A percentile compares a stretch with the other conserved stretches of the same genome.
phyloP scores from a whole-genome alignment of 2,113 vertebrate species.

The Brachypodius melanocephalos region DNA sequence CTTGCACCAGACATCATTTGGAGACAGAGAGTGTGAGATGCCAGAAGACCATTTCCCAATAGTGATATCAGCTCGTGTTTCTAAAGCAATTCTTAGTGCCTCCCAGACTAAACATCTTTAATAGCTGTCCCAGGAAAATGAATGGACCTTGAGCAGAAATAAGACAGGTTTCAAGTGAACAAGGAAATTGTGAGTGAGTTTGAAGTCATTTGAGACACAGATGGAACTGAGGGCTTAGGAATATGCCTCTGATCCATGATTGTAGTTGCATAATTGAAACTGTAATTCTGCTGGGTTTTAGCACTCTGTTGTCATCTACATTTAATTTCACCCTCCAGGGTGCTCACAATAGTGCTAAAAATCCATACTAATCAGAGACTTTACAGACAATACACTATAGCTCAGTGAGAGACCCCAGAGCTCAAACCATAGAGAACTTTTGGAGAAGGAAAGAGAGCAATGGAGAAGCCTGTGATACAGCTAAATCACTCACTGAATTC shows the following conservation, averaged over 20 bases:
- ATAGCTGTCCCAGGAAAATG: slow-evolving; percentile 41
- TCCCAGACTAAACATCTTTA: background rate
- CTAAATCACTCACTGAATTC: background rate
- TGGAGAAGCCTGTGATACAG: background rate
- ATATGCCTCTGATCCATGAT: slow-evolving; percentile 28
- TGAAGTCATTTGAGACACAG: slow-evolving; percentile 45
- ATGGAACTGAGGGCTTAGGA: slow-evolving; percentile 10
- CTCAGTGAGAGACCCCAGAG: background rate
- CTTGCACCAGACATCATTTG: slow-evolving; percentile 18
- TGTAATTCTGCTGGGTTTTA: slow-evolving; percentile 58
- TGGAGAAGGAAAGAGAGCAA: background rate
- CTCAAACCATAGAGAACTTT: background rate
- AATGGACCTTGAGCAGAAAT: slow-evolving; percentile 41
- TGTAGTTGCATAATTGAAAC: slow-evolving; percentile 53
- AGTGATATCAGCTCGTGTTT: slow-evolving; percentile 20
- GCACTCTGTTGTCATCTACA: slow-evolving; percentile 35
- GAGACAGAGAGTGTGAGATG: background rate
- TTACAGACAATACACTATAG: background rate
- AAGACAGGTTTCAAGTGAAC: slow-evolving; percentile 49
- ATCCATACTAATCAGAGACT: slow-evolving; percentile 14
- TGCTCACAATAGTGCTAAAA: slow-evolving; percentile 12
- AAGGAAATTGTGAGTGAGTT: slow-evolving; percentile 40
- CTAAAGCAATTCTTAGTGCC: slow-evolving; percentile 27
- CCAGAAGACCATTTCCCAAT: slow-evolving; percentile 44
- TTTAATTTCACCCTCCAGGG: slow-evolving; percentile 44